Evolutionary conservation across 2,888 invertebrate genomes (phyloP).

Genomic region (Pardosa pseudoannulata): DNA sequence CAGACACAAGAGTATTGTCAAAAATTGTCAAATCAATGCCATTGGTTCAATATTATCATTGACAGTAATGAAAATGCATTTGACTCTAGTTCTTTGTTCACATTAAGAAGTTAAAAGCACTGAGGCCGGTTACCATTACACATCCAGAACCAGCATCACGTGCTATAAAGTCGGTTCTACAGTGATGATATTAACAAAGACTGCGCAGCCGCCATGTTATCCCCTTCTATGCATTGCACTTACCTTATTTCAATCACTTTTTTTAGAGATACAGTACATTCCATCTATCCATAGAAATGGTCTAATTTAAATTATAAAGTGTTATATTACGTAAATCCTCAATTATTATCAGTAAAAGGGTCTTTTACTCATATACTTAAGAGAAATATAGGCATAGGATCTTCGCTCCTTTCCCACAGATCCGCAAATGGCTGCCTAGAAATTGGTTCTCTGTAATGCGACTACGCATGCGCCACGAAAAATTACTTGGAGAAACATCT

Average conservation of each 20-base stretch:
- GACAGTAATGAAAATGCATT: too few relatives aligned
- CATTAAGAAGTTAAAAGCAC: too few relatives aligned
- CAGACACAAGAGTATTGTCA: too few relatives aligned
- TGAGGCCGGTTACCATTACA: conserved; percentile 38
- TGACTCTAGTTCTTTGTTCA: too few relatives aligned
- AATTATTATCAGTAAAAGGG: conserved; percentile 13
- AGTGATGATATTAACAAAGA: conserved; percentile 56
- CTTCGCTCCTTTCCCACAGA: conserved; percentile 10
- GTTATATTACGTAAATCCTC: conserved; percentile 22
- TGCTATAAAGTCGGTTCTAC: conserved; percentile 58
- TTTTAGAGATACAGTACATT: conserved; percentile 51
- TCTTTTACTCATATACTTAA: conserved; percentile 18
- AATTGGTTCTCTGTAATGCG: conserved; percentile 19
- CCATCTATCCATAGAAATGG: conserved; percentile 58
- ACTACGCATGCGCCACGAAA: conserved; percentile 61
- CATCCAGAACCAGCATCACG: conserved; percentile 56
- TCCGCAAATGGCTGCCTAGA: conserved; percentile 64
- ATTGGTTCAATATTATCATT: too few relatives aligned
- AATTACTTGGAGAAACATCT: conserved; percentile 30
- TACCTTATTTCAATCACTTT: conserved; percentile 70
- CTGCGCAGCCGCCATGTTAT: conserved; percentile 73
- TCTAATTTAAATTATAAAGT: conserved; percentile 26
- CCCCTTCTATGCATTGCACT: conserved; percentile 53
- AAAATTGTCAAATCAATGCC: too few relatives aligned
- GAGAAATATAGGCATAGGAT: neutral